These are phyloP conservation scores for Ceyx erithaca DNA, from an alignment of 2,797 vertebrate genomes.

Conservation along the genomic window DNA sequence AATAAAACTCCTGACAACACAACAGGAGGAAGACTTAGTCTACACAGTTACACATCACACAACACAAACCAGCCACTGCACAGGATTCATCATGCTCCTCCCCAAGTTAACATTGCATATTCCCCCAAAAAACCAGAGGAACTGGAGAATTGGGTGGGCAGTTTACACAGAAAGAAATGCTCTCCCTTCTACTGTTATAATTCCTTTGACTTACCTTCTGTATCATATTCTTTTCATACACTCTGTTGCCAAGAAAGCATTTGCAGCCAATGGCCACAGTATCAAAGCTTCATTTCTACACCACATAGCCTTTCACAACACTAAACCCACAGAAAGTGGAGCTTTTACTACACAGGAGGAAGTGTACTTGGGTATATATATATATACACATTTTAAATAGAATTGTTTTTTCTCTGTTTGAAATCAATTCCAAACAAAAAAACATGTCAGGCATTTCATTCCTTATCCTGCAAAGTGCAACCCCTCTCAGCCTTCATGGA, in stretches of 20 bases:
- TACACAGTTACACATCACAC: not conserved
- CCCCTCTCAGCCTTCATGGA: not conserved
- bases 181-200: not conserved
- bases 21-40: not conserved
- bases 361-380: not conserved
- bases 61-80: not conserved
- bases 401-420: not conserved
- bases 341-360: fast-evolving
- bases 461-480: not conserved
- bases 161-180: not conserved
- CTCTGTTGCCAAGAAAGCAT: not conserved
- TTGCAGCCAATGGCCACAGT: not conserved
- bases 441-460: not conserved
- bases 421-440: not conserved
- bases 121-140: fast-evolving
- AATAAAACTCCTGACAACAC: not conserved
- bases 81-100: not conserved
- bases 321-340: not conserved
- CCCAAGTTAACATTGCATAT: not conserved
- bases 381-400: not conserved
- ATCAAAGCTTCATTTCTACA: not conserved
- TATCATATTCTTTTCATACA: not conserved
- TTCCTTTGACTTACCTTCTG: not conserved
- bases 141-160: not conserved
- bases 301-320: not conserved